Conservation (phyloP, 2,797 vertebrate genomes). For the Amphiprion clarkii region DNA sequence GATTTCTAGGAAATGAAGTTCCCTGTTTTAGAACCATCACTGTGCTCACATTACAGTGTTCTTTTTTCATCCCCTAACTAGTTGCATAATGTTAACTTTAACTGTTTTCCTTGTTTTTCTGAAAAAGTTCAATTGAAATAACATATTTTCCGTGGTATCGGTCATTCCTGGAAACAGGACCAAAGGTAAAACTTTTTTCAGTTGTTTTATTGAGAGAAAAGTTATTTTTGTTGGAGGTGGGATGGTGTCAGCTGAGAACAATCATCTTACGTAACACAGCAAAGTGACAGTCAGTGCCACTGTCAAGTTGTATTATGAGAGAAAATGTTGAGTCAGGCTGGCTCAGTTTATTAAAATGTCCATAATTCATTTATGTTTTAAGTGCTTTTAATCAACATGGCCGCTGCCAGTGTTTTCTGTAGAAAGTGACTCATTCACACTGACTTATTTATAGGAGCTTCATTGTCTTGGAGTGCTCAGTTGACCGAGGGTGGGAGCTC, state of each 20-base stretch:
- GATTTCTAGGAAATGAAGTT: slow-evolving; percentile 18
- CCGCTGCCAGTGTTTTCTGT: slow-evolving; percentile 19
- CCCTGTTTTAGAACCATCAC: not conserved
- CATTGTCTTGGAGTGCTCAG: slow-evolving; percentile 49
- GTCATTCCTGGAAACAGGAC: not conserved
- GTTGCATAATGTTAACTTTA: not conserved
- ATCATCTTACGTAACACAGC: slow-evolving; percentile 36
- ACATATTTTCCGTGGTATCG: not conserved
- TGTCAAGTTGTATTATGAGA: slow-evolving; percentile 32
- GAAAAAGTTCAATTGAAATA: not conserved
- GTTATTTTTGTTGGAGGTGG: not conserved
- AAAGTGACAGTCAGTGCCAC: slow-evolving; percentile 9
- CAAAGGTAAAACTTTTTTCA: not conserved
- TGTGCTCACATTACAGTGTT: not conserved
- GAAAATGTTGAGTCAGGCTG: slow-evolving; percentile 41
- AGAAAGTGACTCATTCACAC: slow-evolving; percentile 46
- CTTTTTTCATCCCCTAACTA: not conserved
- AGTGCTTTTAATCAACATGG: slow-evolving; percentile 27
- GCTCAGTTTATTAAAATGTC: slow-evolving; percentile 2
- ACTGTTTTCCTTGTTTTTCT: not conserved
- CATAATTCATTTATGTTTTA: slow-evolving; percentile 20
- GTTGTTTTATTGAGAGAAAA: not conserved
- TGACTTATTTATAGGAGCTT: slow-evolving; percentile 51
- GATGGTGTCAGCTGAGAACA: slow-evolving; percentile 15
- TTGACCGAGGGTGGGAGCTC: slow-evolving; percentile 50